A percentile compares a stretch with the other conserved stretches of the same genome.
These are phyloP conservation scores for Heliothis subflexa DNA, from an alignment of 1,140 invertebrate species.

Conservation along the genomic window DNA sequence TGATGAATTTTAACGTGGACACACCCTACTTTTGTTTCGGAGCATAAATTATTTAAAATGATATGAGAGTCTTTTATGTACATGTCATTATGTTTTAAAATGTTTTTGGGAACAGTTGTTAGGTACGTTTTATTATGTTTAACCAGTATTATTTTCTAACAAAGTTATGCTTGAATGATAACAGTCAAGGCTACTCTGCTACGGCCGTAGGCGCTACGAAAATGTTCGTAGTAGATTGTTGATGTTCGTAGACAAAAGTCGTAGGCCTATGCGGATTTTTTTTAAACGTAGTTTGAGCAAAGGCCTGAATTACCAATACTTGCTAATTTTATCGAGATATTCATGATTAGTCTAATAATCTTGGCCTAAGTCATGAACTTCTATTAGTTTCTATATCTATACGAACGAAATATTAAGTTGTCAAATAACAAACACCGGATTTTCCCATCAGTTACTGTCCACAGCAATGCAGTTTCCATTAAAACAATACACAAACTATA, in stretches of 20 bases:
- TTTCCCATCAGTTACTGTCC: constrained; percentile 8
- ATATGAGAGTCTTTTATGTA: constrained; percentile 1
- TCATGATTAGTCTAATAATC: too few species aligned
- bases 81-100: constrained; percentile 12
- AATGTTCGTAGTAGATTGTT: neutral
- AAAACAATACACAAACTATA: constrained; percentile 25
- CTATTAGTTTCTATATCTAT: too few species aligned
- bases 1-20: constrained; percentile 56
- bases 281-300: too few species aligned
- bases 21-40: constrained; percentile 11
- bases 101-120: neutral
- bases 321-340: too few species aligned
- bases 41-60: constrained; percentile 26
- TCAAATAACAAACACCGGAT: neutral
- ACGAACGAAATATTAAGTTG: neutral
- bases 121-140: neutral
- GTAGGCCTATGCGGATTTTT: neutral
- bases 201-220: constrained; percentile 10
- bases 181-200: neutral
- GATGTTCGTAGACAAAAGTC: neutral
- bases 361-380: too few species aligned
- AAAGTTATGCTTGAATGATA: too few species aligned
- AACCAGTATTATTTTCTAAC: too few species aligned
- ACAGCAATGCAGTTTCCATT: constrained; percentile 11
- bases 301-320: too few species aligned